These are phyloP conservation scores for Chrysotoxum bicinctum DNA, from an alignment of 2,888 invertebrate genomes.

Conservation along the genomic window DNA sequence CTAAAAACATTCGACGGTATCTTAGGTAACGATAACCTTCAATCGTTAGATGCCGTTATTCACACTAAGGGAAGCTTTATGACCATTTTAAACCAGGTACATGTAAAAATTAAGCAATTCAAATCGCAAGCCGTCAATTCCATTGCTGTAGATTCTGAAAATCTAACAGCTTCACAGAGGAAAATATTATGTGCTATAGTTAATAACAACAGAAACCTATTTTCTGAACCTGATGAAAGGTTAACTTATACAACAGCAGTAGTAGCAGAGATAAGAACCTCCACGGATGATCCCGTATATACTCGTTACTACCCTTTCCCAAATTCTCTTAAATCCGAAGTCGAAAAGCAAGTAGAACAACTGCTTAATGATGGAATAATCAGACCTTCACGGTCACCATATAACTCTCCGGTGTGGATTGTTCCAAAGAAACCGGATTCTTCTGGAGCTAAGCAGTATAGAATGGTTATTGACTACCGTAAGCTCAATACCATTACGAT, in stretches of 20 bases:
- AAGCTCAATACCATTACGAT: background rate
- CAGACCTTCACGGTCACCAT: too few species aligned
- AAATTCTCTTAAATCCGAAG: background rate
- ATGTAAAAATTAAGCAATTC: too few species aligned
- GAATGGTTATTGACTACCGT: background rate
- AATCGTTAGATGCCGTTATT: background rate
- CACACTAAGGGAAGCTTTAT: too few species aligned
- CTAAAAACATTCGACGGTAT: background rate
- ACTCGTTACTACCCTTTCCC: background rate
- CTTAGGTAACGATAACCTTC: background rate
- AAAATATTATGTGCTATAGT: background rate
- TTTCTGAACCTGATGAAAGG: background rate
- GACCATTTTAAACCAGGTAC: too few species aligned
- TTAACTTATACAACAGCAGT: background rate
- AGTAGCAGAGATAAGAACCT: background rate
- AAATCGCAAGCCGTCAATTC: too few species aligned
- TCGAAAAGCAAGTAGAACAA: background rate
- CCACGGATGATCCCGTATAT: background rate
- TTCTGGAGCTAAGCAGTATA: background rate
- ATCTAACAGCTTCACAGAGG: background rate
- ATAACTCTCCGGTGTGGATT: too few species aligned
- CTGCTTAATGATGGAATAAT: too few species aligned
- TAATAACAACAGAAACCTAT: background rate
- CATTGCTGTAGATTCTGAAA: background rate
- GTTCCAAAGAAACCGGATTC: background rate